A percentile compares a stretch with the other conserved stretches of the same genome.
These are phyloP conservation scores for Eilema caniola DNA, from an alignment of 2,888 invertebrate genomes.

Conservation along the genomic window DNA sequence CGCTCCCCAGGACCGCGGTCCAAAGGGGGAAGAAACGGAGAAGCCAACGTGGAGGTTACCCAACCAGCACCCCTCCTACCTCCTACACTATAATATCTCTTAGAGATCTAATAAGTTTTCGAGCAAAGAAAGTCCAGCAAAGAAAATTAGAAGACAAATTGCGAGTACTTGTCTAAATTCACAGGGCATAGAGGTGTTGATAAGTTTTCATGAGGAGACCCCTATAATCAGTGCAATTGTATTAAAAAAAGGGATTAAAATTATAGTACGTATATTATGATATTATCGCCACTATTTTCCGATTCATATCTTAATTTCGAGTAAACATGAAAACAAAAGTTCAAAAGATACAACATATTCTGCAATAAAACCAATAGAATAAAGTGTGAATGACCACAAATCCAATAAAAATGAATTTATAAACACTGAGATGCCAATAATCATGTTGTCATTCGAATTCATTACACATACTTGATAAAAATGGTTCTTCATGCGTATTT, in stretches of 20 bases:
- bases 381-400: neutral
- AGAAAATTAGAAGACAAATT: neutral
- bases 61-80: too few relatives aligned
- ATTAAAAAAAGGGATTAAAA: neutral
- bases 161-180: neutral
- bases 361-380: neutral
- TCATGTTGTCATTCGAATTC: constrained; percentile 17
- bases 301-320: neutral
- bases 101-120: neutral
- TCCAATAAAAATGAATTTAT: constrained; percentile 9
- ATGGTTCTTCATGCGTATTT: constrained; percentile 14
- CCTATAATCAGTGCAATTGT: neutral
- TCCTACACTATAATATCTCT: too few relatives aligned
- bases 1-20: too few relatives aligned
- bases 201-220: neutral
- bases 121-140: neutral
- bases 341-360: neutral
- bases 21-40: too few relatives aligned
- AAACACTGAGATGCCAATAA: constrained; percentile 11
- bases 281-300: neutral
- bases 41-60: too few relatives aligned
- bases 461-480: constrained; percentile 16
- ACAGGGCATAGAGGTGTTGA: too few relatives aligned
- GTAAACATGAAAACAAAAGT: neutral
- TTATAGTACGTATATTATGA: too few relatives aligned